Evolutionary conservation across 2,113 vertebrate genomes (phyloP).

Genomic region (Conger conger): DNA sequence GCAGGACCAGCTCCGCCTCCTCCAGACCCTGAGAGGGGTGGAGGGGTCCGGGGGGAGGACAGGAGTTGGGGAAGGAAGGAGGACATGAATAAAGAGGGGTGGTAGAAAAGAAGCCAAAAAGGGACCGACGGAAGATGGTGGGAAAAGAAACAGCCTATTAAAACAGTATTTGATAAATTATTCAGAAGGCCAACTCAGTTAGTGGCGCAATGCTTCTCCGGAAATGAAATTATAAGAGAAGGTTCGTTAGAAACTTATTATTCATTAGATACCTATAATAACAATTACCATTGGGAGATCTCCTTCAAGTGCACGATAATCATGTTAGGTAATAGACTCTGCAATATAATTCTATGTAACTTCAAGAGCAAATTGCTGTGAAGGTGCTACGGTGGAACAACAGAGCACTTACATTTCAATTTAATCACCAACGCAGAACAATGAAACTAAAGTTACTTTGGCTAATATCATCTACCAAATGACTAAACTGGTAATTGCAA

Average conservation of each 20-base stretch:
- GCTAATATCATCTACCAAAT: too few species aligned
- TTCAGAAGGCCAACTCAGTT: not conserved
- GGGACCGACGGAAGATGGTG: constrained; percentile 20
- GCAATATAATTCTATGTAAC: too few species aligned
- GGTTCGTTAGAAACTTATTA: not conserved
- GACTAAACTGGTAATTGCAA: too few species aligned
- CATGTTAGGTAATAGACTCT: too few species aligned
- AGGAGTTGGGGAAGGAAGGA: not conserved
- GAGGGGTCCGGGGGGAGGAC: constrained; percentile 24
- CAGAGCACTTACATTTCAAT: too few species aligned
- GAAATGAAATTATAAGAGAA: not conserved
- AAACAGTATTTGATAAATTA: not conserved
- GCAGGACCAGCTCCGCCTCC: constrained; percentile 62
- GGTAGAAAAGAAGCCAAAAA: constrained; percentile 26
- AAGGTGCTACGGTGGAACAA: too few species aligned
- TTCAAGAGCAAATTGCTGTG: too few species aligned
- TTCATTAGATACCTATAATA: too few species aligned
- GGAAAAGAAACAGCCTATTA: not conserved
- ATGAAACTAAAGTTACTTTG: too few species aligned
- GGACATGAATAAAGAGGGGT: not conserved
- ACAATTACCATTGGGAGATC: too few species aligned
- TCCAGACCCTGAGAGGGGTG: constrained; percentile 58
- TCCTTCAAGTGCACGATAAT: too few species aligned
- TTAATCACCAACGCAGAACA: too few species aligned
- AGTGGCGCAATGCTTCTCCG: not conserved